A percentile compares a stretch with the other conserved stretches of the same genome.
Evolutionary conservation across 2,113 vertebrate species (phyloP).

Genomic region (Smithornis capensis): DNA sequence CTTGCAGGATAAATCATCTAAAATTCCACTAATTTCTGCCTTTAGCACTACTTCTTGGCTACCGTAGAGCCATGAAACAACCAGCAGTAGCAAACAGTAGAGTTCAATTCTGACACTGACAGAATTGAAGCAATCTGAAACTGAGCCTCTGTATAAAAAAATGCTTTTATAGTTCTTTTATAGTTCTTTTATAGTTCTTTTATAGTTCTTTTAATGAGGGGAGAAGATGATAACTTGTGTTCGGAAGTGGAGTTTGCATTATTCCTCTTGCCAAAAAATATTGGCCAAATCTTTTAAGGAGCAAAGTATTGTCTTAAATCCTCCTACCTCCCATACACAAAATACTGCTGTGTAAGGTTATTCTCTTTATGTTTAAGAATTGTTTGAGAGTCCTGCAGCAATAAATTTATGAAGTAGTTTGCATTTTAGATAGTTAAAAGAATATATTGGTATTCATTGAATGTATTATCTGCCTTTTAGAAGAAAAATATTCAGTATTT

Average conservation of each 20-base stretch:
- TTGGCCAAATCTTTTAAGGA: background rate
- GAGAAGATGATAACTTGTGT: background rate
- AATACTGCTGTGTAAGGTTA: background rate
- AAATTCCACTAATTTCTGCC: background rate
- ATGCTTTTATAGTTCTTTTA: background rate
- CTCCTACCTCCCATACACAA: rapidly evolving
- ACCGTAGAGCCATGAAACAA: background rate
- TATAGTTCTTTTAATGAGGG: background rate
- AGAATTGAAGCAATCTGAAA: background rate
- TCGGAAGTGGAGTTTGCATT: background rate
- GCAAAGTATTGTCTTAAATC: background rate
- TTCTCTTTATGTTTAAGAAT: constrained; percentile 3
- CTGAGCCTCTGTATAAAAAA: background rate
- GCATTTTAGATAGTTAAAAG: background rate
- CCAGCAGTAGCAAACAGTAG: background rate
- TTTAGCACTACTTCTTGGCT: background rate
- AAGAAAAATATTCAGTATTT: constrained; percentile 12
- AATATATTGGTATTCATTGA: background rate
- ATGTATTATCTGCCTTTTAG: background rate
- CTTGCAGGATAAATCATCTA: background rate
- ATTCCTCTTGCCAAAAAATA: background rate
- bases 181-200: background rate
- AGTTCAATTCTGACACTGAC: background rate
- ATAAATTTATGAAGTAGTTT: constrained; percentile 35
- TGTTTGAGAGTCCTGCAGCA: background rate